Evolutionary conservation across 1,140 invertebrate genomes (phyloP).

Genomic region (Idris sp.): DNA sequence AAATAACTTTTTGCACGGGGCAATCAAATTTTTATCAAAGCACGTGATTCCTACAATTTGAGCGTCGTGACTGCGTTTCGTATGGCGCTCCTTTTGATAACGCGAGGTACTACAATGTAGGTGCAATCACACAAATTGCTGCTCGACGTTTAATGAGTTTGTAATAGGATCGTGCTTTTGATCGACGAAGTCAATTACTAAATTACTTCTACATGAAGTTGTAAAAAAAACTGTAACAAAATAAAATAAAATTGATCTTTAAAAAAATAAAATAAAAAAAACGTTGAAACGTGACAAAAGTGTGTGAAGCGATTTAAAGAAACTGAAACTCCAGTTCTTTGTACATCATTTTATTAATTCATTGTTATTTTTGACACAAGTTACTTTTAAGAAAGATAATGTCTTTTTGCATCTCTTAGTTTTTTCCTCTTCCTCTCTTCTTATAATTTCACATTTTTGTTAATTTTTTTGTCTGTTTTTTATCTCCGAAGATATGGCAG

Average conservation of each 20-base stretch:
- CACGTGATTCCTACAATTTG: constrained; percentile 54
- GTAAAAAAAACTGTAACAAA: constrained; percentile 24
- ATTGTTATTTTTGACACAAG: constrained; percentile 77
- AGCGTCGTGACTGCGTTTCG: constrained; percentile 42
- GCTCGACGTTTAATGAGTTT: constrained; percentile 61
- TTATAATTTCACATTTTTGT: constrained; percentile 59
- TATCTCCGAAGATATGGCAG: constrained; percentile 62
- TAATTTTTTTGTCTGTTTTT: constrained; percentile 63
- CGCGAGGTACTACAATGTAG: constrained; percentile 49
- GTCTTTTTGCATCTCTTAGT: constrained; percentile 63
- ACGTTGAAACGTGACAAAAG: constrained; percentile 30
- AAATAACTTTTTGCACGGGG: constrained; percentile 10
- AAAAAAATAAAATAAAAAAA: constrained; percentile 21
- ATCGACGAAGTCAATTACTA: constrained; percentile 69
- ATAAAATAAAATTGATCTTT: constrained; percentile 31
- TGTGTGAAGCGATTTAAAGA: constrained; percentile 36
- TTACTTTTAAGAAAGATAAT: constrained; percentile 78
- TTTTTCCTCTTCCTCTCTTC: constrained; percentile 37
- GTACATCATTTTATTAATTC: constrained; percentile 77
- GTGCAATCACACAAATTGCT: constrained; percentile 63
- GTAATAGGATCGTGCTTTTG: constrained; percentile 69
- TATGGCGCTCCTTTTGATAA: constrained; percentile 60
- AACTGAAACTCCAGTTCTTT: constrained; percentile 68
- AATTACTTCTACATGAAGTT: constrained; percentile 61
- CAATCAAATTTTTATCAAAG: constrained; percentile 59